phyloP scores from a whole-genome alignment of 2,888 invertebrate species.

The Torymus aiolomorphi region DNA sequence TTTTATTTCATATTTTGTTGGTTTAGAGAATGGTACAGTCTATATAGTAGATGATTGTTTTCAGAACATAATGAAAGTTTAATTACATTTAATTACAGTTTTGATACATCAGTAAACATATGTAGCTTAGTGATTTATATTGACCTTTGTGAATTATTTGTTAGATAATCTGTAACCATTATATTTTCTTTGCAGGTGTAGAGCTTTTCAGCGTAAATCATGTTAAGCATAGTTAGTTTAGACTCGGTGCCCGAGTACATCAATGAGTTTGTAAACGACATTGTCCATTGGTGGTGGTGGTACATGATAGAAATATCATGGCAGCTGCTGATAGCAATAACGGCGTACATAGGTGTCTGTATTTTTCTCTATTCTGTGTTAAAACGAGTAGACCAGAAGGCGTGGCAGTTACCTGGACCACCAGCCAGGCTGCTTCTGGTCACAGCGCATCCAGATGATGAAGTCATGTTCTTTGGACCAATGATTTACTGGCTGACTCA shows the following conservation, averaged over 20 bases:
- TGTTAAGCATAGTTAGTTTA: constrained; percentile 61
- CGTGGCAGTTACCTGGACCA: constrained; percentile 74
- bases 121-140: too few relatives aligned
- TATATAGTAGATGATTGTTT: too few relatives aligned
- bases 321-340: constrained; percentile 69
- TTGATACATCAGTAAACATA: too few relatives aligned
- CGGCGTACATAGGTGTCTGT: constrained; percentile 70
- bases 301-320: constrained; percentile 72
- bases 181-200: constrained; percentile 11
- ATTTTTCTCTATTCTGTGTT: constrained; percentile 69
- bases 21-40: too few relatives aligned
- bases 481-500: constrained; percentile 83
- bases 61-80: too few relatives aligned
- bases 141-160: too few relatives aligned
- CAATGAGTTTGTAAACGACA: constrained; percentile 66
- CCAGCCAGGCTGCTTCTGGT: constrained; percentile 84
- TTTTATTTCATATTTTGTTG: too few relatives aligned
- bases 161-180: too few relatives aligned
- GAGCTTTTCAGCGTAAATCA: constrained; percentile 26
- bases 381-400: constrained; percentile 68
- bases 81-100: too few relatives aligned
- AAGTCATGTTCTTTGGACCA: constrained; percentile 99
- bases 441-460: constrained; percentile 98
- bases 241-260: constrained; percentile 63
- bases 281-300: constrained; percentile 70